A percentile compares a stretch with the other conserved stretches of the same genome.
These are phyloP conservation scores for Musca domestica DNA, from an alignment of 1,140 invertebrate genomes.

Conservation along the genomic window DNA sequence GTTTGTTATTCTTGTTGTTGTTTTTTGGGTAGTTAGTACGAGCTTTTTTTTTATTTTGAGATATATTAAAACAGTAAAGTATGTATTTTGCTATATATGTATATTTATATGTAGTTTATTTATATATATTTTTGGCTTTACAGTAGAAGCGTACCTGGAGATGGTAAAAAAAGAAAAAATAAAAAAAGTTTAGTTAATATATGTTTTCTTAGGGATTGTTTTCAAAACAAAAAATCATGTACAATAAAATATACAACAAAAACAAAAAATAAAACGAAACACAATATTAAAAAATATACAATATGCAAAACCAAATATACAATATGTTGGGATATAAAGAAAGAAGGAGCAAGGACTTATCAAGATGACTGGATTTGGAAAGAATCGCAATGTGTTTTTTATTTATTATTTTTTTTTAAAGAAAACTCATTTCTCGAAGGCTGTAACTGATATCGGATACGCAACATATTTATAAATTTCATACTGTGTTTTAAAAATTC, in stretches of 20 bases:
- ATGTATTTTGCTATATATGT: not conserved
- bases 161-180: slow-evolving; percentile 36
- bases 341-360: not conserved
- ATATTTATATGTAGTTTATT: slow-evolving; percentile 17
- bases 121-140: slow-evolving; percentile 28
- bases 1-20: too few relatives aligned
- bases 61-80: slow-evolving; percentile 2
- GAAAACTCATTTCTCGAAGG: too few relatives aligned
- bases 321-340: not conserved
- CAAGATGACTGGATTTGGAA: not conserved
- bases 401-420: too few relatives aligned
- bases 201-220: slow-evolving; percentile 27
- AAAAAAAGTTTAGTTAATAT: slow-evolving; percentile 42
- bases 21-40: not conserved
- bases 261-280: slow-evolving; percentile 12
- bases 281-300: not conserved
- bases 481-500: too few relatives aligned
- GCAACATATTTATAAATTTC: too few relatives aligned
- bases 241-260: not conserved
- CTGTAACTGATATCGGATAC: too few relatives aligned
- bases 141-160: slow-evolving; percentile 34
- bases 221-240: slow-evolving; percentile 14
- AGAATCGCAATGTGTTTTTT: too few relatives aligned
- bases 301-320: not conserved
- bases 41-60: slow-evolving; percentile 1